Evolutionary conservation across 2,888 invertebrate species (phyloP).

Genomic region (Teleiodes luculella): DNA sequence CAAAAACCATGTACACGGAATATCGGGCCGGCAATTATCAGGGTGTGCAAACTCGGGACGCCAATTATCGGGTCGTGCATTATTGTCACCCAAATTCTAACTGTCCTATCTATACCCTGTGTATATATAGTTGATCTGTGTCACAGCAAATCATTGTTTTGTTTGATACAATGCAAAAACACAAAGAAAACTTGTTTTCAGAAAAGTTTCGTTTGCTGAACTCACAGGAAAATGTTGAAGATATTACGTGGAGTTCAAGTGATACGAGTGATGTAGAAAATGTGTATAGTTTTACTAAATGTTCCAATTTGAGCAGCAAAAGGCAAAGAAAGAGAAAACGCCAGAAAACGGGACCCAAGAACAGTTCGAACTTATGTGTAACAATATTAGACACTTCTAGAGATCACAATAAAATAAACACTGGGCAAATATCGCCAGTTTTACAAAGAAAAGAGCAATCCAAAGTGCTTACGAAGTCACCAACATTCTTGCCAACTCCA

Average conservation of each 20-base stretch:
- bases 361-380: conserved; percentile 52
- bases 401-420: conserved; percentile 21
- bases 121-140: no score
- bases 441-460: conserved; percentile 1
- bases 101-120: no score
- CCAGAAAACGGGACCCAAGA: conserved; percentile 42
- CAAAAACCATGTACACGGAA: no score
- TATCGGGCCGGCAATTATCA: no score
- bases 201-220: conserved; percentile 53
- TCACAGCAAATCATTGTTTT: not conserved
- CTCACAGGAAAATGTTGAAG: conserved; percentile 55
- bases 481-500: conserved; percentile 31
- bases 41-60: no score
- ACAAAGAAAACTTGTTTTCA: conserved; percentile 46
- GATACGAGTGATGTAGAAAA: conserved; percentile 61
- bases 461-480: conserved; percentile 28
- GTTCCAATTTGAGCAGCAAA: conserved; percentile 26
- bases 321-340: conserved; percentile 51
- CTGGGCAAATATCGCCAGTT: conserved; percentile 35
- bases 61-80: no score
- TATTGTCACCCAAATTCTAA: no score
- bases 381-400: conserved; percentile 38
- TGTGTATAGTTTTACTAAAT: conserved; percentile 26
- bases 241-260: conserved; percentile 63
- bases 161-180: conserved; percentile 41